Base-by-base conservation (phyloP, 2,888 invertebrate genomes). In the Gordius sp. region DNA sequence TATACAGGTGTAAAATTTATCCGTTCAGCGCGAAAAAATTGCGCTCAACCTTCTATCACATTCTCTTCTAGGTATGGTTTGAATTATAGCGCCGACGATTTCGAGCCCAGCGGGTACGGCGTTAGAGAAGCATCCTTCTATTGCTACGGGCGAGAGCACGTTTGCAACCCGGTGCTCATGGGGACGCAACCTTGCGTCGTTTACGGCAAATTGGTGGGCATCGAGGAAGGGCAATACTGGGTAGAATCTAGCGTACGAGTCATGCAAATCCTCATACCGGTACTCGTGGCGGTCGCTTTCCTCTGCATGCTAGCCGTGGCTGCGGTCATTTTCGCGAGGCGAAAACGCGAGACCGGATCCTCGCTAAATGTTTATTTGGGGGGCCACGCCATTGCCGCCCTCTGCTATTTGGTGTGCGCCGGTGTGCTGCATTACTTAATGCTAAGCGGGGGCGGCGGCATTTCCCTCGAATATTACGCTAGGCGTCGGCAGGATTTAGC, bases 111-210 rank as follows among this genome's bases (percentile, higher is more conserved):
- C n/a, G n/a, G n/a, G n/a, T n/a, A n/a, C n/a, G n/a, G n/a, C n/a
- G n/a, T n/a, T n/a, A n/a, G n/a, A n/a, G n/a, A n/a, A n/a, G n/a
- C n/a, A 33, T n/a, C 39, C 16, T 47, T 47, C 20, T 47, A 47
- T 47, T 47, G 47, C 23, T 47, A 47, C 47, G 47, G 47, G 47
- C 20, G n/a, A n/a, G 47, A 47, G 23, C n/a, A 47, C 20, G 20
- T 47, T 23, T 47, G 47, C 47, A 47, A 47, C 47, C 47, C 47
- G 4, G 47, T 47, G 47, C 20, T 47, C 4, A 23, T 23, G 20
- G 47, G 47, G 8, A n/a, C 16, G 4, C 47, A 47, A 20, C 47
- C 47, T 8, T 47, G 47, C 23, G 13, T 20, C 4, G 20, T 23
- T 13, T 4, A 23, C 13, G 8, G 20, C 47, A 18, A 23, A 13